Conservation (phyloP, 2,888 invertebrate species). For the Archips xylosteana region DNA sequence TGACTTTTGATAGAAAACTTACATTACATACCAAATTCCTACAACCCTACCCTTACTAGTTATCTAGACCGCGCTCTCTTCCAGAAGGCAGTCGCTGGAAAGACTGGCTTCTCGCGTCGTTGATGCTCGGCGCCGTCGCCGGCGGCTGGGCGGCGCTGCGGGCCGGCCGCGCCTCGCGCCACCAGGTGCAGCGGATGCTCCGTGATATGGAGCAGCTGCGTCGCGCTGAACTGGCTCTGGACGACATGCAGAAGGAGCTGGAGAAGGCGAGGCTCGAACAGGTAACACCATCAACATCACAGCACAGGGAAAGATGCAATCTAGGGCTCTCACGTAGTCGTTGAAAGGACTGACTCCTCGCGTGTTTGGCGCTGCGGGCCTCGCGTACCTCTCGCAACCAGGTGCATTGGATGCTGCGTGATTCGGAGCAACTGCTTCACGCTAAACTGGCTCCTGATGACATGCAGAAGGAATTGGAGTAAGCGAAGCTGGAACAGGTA, state of each 20-base stretch:
- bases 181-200: constrained; percentile 95
- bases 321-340: constrained; percentile 80
- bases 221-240: constrained; percentile 94
- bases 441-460: constrained; percentile 95
- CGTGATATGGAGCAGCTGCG: constrained; percentile 97
- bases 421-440: constrained; percentile 96
- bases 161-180: constrained; percentile 94
- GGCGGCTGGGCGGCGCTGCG: constrained; percentile 97
- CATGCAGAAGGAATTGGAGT: constrained; percentile 93
- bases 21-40: no score
- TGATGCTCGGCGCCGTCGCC: constrained; percentile 93
- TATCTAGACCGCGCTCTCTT: constrained; percentile 44
- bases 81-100: constrained; percentile 93
- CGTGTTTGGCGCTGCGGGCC: constrained; percentile 94
- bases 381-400: constrained; percentile 95
- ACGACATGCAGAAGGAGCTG: constrained; percentile 93
- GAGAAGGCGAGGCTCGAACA: constrained; percentile 93
- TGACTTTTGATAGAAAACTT: no score
- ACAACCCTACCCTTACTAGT: constrained; percentile 23
- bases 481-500: constrained; percentile 91
- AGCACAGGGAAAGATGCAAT: no score
- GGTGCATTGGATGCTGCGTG: constrained; percentile 95
- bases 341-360: constrained; percentile 96
- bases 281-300: constrained; percentile 52
- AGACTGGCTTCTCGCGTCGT: constrained; percentile 94